Evolutionary conservation across 2,113 vertebrate genomes (phyloP), one percentile per base, ranked within the genome.

Genomic region (Platanista minor): DNA sequence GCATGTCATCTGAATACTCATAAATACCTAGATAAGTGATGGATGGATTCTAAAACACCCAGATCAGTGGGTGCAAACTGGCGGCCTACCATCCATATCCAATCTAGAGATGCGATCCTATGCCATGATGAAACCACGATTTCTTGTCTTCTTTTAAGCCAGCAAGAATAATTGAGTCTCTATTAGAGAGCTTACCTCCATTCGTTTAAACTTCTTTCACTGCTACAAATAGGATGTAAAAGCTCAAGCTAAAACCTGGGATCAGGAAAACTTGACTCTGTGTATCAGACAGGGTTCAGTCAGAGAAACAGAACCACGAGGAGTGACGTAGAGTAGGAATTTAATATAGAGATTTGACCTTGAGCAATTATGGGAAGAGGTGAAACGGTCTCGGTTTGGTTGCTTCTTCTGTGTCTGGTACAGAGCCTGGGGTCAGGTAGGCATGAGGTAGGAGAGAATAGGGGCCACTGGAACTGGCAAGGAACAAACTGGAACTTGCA

Each of bases 181-280:
- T 29, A 46, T 66, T 85, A 71, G 31, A 87, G n/a, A 93, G 39
- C 41, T 83, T 33, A 77, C 33, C 20, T 91, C 29, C 67, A 75
- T 54, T 90, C 29, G 54, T 62, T 96, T 83, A 43, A 92, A 90
- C 18, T 93, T 84, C n/a, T 87, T 92, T 84, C n/a, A 39, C 74
- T 90, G 39, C 41, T 64, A 90, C 17, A 77, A 78, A 87, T 14
- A 82, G 36, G 15, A 82, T 33, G 2, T 75, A 52, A 90, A 85
- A 84, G 77, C 75, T 90, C 82, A 64, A 90, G n/a, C 3, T 81
- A 81, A 90, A 64, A 54, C 27, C 75, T 59, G n/a, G 72, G 59
- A 27, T 86, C 69, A 95, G 67, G 41, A 95, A 91, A 91, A 87
- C 36, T 18, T 82, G 43, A 89, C 43, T 75, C 46, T 54, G 33